Conservation (phyloP, 2,113 vertebrate species). For the Lynx canadensis region DNA sequence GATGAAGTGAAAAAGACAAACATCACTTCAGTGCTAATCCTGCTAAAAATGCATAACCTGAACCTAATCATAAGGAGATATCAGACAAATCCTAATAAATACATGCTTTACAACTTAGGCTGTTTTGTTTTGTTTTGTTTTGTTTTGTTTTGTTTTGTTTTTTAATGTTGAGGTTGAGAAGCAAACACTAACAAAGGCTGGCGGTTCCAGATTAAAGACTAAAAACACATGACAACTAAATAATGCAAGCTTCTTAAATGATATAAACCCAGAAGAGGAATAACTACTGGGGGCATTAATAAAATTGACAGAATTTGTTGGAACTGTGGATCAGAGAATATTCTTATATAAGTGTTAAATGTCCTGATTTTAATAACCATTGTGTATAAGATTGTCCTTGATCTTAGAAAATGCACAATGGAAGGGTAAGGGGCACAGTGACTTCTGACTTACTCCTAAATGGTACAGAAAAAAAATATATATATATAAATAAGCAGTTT, state of each 20-base stretch:
- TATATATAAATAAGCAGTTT: background rate
- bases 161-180: background rate
- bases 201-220: background rate
- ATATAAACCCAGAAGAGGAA: background rate
- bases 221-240: background rate
- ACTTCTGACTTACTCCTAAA: background rate
- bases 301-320: background rate
- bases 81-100: background rate
- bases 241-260: constrained; percentile 25
- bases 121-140: background rate
- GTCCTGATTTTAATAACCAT: background rate
- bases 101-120: background rate
- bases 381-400: background rate
- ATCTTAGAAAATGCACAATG: background rate
- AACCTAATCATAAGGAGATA: background rate
- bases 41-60: background rate
- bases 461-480: background rate
- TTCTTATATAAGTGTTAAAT: background rate
- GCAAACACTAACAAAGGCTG: background rate
- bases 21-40: background rate
- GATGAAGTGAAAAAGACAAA: background rate
- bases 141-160: constrained; percentile 26
- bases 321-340: background rate
- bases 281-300: background rate
- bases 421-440: background rate